Evolutionary conservation across 2,797 vertebrate genomes (phyloP), one percentile per base, ranked within the genome.

Genomic region (Onychomys torridus): DNA sequence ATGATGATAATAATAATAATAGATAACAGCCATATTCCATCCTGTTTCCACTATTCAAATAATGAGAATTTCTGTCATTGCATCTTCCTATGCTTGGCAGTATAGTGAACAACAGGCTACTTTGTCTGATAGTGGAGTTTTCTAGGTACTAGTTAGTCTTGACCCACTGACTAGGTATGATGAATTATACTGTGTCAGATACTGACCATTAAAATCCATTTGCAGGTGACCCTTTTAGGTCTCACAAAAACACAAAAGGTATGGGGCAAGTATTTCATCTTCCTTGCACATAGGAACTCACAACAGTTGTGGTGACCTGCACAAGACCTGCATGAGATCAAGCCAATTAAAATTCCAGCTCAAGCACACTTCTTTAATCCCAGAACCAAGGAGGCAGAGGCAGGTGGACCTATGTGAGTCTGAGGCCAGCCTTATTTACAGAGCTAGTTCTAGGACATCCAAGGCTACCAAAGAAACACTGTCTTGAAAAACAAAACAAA

Each of bases 111-210:
- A 77, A 17, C 0, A 16, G 77, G 32, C 0, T 6, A 13, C 12
- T 40, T 21, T 49, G 46, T 67, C 93, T 89, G 79, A 34, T 9
- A 13, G 21, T 3, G 17, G 3, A 49, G 23, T 59, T 17, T 63
- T 5, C 5, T 40, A 57, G 61, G 40, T 8, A 4, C 13, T 1
- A 3, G 34, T 0, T 29, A 17, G 27, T 75, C 34, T 52, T 1
- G 12, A 52, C 34, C 16, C 34, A 46, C 78, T 83, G 12, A 27
- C 17, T 27, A 25, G 14, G n/a, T 27, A n/a, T 52, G n/a, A 52
- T 13, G 27, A 55, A 29, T 5, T 76, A 61, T 46, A 29, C n/a
- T 1, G 16, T 78, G 32, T 34, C 46, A 29, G 57, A 46, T 13
- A 27, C 46, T 32, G 55, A 25, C 25, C 7, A 3, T 12, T 69